These are phyloP conservation scores for Eutrigla gurnardus DNA, from an alignment of 2,797 vertebrate genomes.

Conservation along the genomic window DNA sequence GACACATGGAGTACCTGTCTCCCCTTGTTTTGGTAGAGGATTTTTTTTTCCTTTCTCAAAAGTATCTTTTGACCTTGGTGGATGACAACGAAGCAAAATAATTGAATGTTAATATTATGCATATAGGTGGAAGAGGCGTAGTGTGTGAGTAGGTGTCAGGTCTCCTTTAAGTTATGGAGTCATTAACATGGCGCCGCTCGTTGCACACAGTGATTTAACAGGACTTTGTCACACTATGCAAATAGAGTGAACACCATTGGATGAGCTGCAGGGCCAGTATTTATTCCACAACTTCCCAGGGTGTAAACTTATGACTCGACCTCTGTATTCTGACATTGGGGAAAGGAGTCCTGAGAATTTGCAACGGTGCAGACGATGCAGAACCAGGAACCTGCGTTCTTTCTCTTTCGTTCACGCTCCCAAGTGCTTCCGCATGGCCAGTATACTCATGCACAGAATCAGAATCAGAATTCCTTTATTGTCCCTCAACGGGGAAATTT, in stretches of 20 bases:
- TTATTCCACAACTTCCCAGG: background rate
- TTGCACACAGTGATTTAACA: constrained; percentile 38
- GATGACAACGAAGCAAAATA: constrained; percentile 41
- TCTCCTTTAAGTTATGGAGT: constrained; percentile 43
- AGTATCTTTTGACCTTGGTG: constrained; percentile 38
- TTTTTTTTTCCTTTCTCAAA: constrained; percentile 18
- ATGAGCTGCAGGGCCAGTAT: background rate
- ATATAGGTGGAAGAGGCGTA: background rate
- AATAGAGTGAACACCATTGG: constrained; percentile 10
- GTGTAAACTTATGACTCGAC: background rate
- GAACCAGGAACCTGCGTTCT: background rate
- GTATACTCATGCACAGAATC: background rate
- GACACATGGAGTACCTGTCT: background rate
- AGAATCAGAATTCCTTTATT: no score
- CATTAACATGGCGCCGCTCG: constrained; percentile 29
- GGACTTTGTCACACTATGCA: constrained; percentile 12
- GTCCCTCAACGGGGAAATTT: no score
- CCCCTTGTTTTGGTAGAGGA: constrained; percentile 17
- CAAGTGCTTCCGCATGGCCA: background rate
- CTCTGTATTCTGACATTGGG: constrained; percentile 9
- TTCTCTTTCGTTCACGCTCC: background rate
- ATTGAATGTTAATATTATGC: constrained; percentile 40
- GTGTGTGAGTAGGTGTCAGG: constrained; percentile 23
- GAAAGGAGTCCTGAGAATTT: constrained; percentile 2
- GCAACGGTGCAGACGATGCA: background rate